These are phyloP conservation scores for Odontamblyopus rebecca DNA, from an alignment of 2,797 vertebrate genomes.

Conservation along the genomic window DNA sequence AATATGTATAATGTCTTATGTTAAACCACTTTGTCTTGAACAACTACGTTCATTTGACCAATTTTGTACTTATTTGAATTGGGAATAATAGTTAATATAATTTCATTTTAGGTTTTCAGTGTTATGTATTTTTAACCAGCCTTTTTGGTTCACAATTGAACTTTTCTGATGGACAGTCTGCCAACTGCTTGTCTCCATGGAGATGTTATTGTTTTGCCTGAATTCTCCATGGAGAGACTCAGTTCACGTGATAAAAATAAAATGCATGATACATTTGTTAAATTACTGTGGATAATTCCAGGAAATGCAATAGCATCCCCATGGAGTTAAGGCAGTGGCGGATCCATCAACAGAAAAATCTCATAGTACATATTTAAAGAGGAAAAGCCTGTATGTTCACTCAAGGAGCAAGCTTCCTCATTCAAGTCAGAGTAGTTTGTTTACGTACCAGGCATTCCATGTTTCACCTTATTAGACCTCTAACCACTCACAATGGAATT, in stretches of 20 bases:
- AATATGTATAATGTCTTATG: not conserved
- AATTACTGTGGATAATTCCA: not conserved
- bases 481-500: not conserved
- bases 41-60: no score
- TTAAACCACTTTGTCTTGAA: no score
- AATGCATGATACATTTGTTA: not conserved
- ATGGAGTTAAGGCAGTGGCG: not conserved
- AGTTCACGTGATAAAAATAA: not conserved
- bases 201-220: not conserved
- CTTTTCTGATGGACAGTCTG: not conserved
- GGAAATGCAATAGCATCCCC: not conserved
- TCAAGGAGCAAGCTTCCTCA: conserved; percentile 25
- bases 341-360: not conserved
- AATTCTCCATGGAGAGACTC: not conserved
- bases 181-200: no score
- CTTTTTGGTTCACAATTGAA: not conserved
- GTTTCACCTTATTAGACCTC: conserved; percentile 13
- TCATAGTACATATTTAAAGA: not conserved
- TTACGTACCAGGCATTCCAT: conserved; percentile 28
- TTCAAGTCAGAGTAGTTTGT: conserved; percentile 36
- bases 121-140: no score
- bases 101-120: no score
- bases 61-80: no score
- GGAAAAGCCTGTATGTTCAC: not conserved
- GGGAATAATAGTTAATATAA: no score